Conservation (phyloP, 2,113 vertebrate genomes). For the Carassius auratus region DNA sequence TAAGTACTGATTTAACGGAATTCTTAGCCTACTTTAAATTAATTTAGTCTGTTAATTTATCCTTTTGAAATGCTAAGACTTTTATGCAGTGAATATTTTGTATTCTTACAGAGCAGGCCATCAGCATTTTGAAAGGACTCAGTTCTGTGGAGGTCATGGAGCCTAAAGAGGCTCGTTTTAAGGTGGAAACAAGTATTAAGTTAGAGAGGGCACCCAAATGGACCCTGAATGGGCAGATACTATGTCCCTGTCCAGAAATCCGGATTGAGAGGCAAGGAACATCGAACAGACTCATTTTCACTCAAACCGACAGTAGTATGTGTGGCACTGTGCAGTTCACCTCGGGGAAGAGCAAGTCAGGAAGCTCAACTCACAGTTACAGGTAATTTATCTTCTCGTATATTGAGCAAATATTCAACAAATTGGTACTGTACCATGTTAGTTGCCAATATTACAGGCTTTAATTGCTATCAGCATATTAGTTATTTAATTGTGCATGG, state of each 20-base stretch:
- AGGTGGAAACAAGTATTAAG: constrained; percentile 87
- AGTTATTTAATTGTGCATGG: not conserved
- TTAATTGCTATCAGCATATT: not conserved
- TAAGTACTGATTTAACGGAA: not conserved
- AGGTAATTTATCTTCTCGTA: constrained; percentile 73
- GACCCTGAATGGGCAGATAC: constrained; percentile 79
- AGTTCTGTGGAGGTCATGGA: constrained; percentile 86
- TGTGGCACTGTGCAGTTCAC: constrained; percentile 86
- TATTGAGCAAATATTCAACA: not conserved
- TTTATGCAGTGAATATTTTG: constrained; percentile 42
- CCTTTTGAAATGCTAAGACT: not conserved
- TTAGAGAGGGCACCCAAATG: constrained; percentile 87
- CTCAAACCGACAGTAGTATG: constrained; percentile 86
- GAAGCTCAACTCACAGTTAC: constrained; percentile 84
- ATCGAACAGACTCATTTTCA: constrained; percentile 81
- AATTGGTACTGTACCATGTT: not conserved
- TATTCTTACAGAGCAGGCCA: constrained; percentile 86
- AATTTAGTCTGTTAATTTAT: not conserved
- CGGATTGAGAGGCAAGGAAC: constrained; percentile 83
- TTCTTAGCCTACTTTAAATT: not conserved
- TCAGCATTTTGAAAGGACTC: constrained; percentile 84
- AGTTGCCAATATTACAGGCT: not conserved
- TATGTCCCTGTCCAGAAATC: constrained; percentile 75
- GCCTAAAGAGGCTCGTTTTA: constrained; percentile 84
- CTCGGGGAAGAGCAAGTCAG: constrained; percentile 89